Base-by-base conservation (phyloP, 1,140 invertebrate species). In the Acromyrmex echinatior region DNA sequence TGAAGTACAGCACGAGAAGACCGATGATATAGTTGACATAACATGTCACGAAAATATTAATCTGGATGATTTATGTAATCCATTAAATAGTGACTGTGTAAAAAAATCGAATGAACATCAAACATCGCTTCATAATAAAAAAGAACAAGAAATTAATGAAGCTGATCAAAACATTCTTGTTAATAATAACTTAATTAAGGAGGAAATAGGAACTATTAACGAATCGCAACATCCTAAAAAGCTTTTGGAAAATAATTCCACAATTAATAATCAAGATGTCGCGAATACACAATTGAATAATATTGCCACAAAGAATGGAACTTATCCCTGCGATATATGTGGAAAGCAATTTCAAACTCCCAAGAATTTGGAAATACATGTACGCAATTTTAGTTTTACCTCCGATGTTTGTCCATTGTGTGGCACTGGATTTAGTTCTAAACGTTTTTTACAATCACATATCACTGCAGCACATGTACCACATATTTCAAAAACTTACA, bases 311-410 rank as follows among this genome's bases (percentile, higher is more conserved):
- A 58, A 39, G 31, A 39, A 1, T 60, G 25, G 7, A 0, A 88
- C n/a, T 7, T 93, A 66, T 53, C 91, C 91, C 0, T 93, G 93
- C 70, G 2, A 10, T 10, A 58, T 87, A 63, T 94, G 93, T 35
- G 81, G 87, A 0, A 87, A 85, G 9, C 86, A 92, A 14, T 94
- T 94, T 35, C 89, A 91, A 7, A 93, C 70, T 0, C 16, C 25
- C 0, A 68, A 81, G 0, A 93, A 91, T 66, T 87, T 88, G 35
- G 78, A 87, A 0, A 78, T 88, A 49, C 93, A 94, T 39, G n/a
- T 25, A 5, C 89, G 89, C 12, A 68, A 35, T 0, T 93, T 84
- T 18, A 66, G 1, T 0, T 10, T 39, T 16, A 58, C 25, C 3
- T 71, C 9, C 0, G 66, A 88, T 56, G 0, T 9, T 0, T 94